Evolutionary conservation across 2,888 invertebrate species (phyloP), one percentile per base, ranked within the genome.

Genomic region (Blastobasis lacticolella): DNA sequence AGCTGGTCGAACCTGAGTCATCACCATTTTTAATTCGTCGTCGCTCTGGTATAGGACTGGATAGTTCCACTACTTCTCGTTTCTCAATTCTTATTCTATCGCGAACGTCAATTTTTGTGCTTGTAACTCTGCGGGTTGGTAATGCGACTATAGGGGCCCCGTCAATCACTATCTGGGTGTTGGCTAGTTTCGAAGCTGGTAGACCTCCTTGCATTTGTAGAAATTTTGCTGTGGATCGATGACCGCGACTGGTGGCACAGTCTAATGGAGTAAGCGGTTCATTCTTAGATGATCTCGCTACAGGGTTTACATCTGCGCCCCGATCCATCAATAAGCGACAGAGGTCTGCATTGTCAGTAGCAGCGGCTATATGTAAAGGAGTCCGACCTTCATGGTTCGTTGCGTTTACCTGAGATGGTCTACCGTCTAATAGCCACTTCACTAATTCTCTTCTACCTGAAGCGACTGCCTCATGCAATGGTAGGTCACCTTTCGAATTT

Each of bases 391-490:
- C 97, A 64, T 95, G 95, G 73, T 98, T 98, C 4, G 95, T 93
- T 47, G 94, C 95, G 79, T 92, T 97, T 48, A 96, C 93, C 66
- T 92, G 94, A 64, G 95, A 94, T 1, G 96, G 94, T 56, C 95
- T 90, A 64, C 95, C 94, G 49, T 92, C 92, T 52, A 97, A 86
- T 45, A 98, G 83, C 97, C 97, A 98, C 65, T 94, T 92, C 0
- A 97, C 94, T 54, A 97, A 78, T 67, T 97, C 97, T 58, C 95
- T 92, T 56, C 97, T 90, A 0, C 98, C 97, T 0, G 97, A 97
- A 45, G 95, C 92, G 0, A 98, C 95, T 0, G 99, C 98, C 82
- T 99, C 99, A 74, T 99, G 99, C 37, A 99, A 88, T 0, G 99
- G 97, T 52, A 97, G 90, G 76, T 99, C 99, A 0, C 99, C 99